Conservation (phyloP, 1,140 invertebrate genomes). For the Pseudomyrmex pallidus region DNA sequence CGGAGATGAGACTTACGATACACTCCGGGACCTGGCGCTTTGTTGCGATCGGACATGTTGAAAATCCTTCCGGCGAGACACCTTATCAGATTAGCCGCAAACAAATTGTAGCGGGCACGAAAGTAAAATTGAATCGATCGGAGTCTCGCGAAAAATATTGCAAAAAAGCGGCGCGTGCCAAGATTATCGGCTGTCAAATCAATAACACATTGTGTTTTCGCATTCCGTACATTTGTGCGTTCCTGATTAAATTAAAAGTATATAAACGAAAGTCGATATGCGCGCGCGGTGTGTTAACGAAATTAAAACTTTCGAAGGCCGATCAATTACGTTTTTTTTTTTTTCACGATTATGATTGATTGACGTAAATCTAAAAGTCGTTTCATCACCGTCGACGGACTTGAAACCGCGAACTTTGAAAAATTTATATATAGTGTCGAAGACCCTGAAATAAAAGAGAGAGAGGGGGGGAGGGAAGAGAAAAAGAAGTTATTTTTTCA, state of each 20-base stretch:
- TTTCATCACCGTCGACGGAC: slow-evolving; percentile 65
- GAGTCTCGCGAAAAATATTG: background rate
- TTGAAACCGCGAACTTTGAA: slow-evolving; percentile 24
- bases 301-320: slow-evolving; percentile 52
- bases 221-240: background rate
- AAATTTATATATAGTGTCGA: slow-evolving; percentile 9
- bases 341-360: slow-evolving; percentile 67
- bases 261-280: background rate
- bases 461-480: no score
- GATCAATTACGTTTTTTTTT: slow-evolving; percentile 38
- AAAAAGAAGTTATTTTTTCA: background rate
- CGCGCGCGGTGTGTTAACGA: slow-evolving; percentile 7
- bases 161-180: background rate
- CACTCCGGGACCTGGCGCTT: slow-evolving; percentile 10
- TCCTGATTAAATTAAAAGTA: slow-evolving; percentile 15
- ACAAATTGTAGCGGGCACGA: slow-evolving; percentile 32
- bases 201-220: background rate
- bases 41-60: slow-evolving; percentile 12
- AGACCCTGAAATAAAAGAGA: no score
- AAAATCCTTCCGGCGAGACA: slow-evolving; percentile 45
- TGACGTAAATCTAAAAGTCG: slow-evolving; percentile 64
- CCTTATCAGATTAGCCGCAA: slow-evolving; percentile 53
- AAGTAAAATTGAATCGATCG: slow-evolving; percentile 38
- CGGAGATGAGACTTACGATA: slow-evolving; percentile 32
- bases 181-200: slow-evolving; percentile 20